Base-by-base conservation (phyloP, 2,888 invertebrate species). In the Chalcosyrphus nemorum region DNA sequence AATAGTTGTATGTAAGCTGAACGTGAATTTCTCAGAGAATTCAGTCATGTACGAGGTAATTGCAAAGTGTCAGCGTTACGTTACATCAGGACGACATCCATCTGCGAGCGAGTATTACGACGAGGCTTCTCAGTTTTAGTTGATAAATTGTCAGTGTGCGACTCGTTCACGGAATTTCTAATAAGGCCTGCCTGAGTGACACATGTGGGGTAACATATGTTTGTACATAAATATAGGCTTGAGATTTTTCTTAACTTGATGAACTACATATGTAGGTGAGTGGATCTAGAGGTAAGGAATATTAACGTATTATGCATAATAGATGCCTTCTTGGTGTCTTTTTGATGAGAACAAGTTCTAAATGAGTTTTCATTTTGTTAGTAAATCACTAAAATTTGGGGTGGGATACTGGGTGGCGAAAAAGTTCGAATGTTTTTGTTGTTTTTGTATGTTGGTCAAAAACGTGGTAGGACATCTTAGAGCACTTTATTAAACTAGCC, bases 1-100 rank as follows among this genome's bases (percentile, higher is more conserved):
- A 68, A 63, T 72, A 77, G 71, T 76, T 76, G n/a, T n/a, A 47
- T 19, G 70, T 59, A 71, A 43, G 61, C 54, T 32, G 72, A 77
- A 32, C 66, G 66, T 61, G 77, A 29, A 38, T 15, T 21, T 57
- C 47, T 29, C 57, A 11, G 15, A 35, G 4, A 38, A 65, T 66
- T 13, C 38, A 50, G 56, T 38, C 65, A 57, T 56, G 56, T 65
- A 47, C 27, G 41, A 9, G 9, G 13, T 21, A 52, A 52, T 70
- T 47, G 35, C 38, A 43, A 5, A 41, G 21, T 41, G 21, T 61
- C 41, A 41, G 41, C 24, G 61, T 32, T 7, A 32, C 9, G 9
- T 24, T 41, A 19, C 15, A 24, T 13, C 24, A 24, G 35, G 35
- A 35, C 11, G 13, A 17, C n/a, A 43, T 6, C 27, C 1, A 4